Conservation (phyloP, 2,797 vertebrate genomes). For the Gephyroberyx darwinii region DNA sequence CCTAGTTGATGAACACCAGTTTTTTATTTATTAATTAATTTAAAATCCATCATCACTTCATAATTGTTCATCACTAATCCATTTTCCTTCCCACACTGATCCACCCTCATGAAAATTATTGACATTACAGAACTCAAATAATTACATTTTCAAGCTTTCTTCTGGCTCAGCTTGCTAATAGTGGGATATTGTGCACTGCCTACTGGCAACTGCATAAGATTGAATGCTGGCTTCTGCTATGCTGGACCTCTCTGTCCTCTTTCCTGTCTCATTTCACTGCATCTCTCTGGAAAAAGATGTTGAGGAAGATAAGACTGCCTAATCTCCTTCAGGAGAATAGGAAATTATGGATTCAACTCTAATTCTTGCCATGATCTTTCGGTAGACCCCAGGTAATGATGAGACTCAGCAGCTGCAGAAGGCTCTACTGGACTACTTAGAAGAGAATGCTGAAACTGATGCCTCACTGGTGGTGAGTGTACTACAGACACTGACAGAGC, state of each 20-base stretch:
- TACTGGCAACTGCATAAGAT: too few relatives aligned
- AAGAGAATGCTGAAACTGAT: constrained; percentile 93
- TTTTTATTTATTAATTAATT: too few relatives aligned
- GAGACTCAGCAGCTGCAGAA: constrained; percentile 97
- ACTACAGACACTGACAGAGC: constrained; percentile 1
- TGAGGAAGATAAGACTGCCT: neutral
- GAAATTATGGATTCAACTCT: neutral
- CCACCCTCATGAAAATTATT: too few relatives aligned
- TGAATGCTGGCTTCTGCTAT: too few relatives aligned
- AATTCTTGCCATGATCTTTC: constrained; percentile 3
- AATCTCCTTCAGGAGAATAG: neutral
- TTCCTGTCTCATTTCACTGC: too few relatives aligned
- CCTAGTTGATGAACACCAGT: too few relatives aligned
- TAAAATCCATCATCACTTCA: too few relatives aligned
- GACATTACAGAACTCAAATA: too few relatives aligned
- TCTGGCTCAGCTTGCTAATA: neutral
- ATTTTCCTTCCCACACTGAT: too few relatives aligned
- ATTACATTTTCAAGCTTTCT: too few relatives aligned
- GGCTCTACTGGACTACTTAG: constrained; percentile 94
- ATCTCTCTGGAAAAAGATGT: neutral
- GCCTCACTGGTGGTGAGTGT: constrained; percentile 90
- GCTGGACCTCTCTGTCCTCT: too few relatives aligned
- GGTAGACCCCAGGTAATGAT: constrained; percentile 84
- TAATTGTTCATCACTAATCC: too few relatives aligned
- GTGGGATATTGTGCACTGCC: neutral